These are phyloP conservation scores for Trinectes maculatus DNA, from an alignment of 2,113 vertebrate species.

Conservation along the genomic window DNA sequence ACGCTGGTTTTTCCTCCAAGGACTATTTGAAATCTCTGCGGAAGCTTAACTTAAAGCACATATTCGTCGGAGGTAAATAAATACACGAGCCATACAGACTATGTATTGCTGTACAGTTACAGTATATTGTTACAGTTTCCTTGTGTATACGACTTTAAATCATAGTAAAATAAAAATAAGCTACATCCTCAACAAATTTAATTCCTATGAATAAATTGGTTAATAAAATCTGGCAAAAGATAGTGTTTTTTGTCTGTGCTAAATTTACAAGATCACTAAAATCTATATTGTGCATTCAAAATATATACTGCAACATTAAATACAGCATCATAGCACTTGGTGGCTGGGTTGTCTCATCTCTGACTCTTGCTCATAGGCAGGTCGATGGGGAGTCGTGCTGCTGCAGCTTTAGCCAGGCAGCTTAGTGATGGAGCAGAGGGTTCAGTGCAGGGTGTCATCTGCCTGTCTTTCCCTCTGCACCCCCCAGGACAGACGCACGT, in stretches of 20 bases:
- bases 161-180: too few relatives aligned
- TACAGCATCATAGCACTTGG: neutral
- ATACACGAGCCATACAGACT: too few relatives aligned
- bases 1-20: slow-evolving; percentile 71
- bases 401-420: slow-evolving; percentile 80
- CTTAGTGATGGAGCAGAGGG: slow-evolving; percentile 70
- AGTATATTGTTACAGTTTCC: too few relatives aligned
- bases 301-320: neutral
- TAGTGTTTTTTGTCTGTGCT: too few relatives aligned
- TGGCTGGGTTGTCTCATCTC: neutral
- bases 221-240: too few relatives aligned
- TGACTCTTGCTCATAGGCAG: slow-evolving; percentile 80
- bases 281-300: neutral
- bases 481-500: slow-evolving; percentile 85
- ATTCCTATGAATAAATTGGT: too few relatives aligned
- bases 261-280: neutral
- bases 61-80: slow-evolving; percentile 89
- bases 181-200: too few relatives aligned
- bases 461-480: slow-evolving; percentile 92
- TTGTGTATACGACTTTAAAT: too few relatives aligned
- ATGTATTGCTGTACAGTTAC: too few relatives aligned
- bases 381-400: slow-evolving; percentile 93
- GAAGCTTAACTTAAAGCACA: slow-evolving; percentile 81
- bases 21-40: slow-evolving; percentile 85
- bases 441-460: slow-evolving; percentile 86